phyloP scores from a whole-genome alignment of 2,888 invertebrate genomes.

The Ennomos erosarius region DNA sequence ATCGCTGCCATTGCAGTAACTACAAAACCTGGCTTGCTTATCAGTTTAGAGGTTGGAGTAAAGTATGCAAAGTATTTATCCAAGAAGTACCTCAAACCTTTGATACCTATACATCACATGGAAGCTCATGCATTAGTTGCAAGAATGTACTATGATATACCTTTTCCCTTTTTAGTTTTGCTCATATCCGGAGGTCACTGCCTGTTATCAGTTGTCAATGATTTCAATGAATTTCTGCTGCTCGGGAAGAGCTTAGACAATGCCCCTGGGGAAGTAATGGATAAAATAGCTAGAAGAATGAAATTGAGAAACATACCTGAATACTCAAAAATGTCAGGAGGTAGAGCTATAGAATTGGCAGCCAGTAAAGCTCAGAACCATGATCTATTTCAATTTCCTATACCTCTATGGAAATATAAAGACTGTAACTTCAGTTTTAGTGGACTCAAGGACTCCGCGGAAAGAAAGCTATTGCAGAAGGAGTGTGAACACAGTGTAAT shows the following conservation, averaged over 20 bases:
- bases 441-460: slow-evolving; percentile 89
- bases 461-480: slow-evolving; percentile 80
- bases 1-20: slow-evolving; percentile 96
- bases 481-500: slow-evolving; percentile 85
- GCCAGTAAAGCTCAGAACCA: slow-evolving; percentile 88
- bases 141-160: slow-evolving; percentile 88
- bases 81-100: slow-evolving; percentile 88
- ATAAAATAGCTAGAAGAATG: slow-evolving; percentile 95
- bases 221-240: slow-evolving; percentile 90
- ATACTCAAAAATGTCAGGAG: slow-evolving; percentile 91
- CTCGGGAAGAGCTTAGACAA: slow-evolving; percentile 93
- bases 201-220: slow-evolving; percentile 90
- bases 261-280: slow-evolving; percentile 97
- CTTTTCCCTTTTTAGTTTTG: slow-evolving; percentile 95
- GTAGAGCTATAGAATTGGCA: slow-evolving; percentile 93
- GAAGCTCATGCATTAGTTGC: slow-evolving; percentile 98
- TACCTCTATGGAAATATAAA: slow-evolving; percentile 86
- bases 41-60: slow-evolving; percentile 92
- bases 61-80: slow-evolving; percentile 93
- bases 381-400: slow-evolving; percentile 87
- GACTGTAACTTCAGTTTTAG: slow-evolving; percentile 97
- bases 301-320: slow-evolving; percentile 92
- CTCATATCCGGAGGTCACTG: slow-evolving; percentile 98
- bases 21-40: slow-evolving; percentile 93
- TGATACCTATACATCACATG: slow-evolving; percentile 99